Evolutionary conservation across 2,797 vertebrate species (phyloP), one percentile per base, ranked within the genome.

Genomic region (Catharus ustulatus): DNA sequence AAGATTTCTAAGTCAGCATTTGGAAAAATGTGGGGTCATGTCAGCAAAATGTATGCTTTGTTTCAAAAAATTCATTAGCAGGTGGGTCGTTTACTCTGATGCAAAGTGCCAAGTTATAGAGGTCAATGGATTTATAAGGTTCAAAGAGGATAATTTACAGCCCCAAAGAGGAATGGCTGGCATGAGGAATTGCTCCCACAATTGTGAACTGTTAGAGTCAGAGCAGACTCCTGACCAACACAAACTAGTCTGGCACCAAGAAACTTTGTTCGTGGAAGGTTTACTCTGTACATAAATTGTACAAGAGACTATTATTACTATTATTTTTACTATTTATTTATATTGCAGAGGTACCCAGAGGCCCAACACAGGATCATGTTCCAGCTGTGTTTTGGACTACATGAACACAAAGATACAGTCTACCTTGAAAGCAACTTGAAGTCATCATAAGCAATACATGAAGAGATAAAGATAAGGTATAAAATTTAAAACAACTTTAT

Each of bases 11-110:
- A 91, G 46, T 27, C 64, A 81, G 48, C n/a, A 85, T 87, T 85
- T 84, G 76, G 58, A 92, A 94, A 95, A 93, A 84, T 15, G 29
- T 69, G n/a, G 78, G 69, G 54, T 83, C 72, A 59, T 62, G 52
- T 85, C 92, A 84, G 69, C 67, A 89, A 93, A 94, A 87, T 36
- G 8, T 73, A 69, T 87, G 87, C 79, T 90, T 95, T 91, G 62
- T 89, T 94, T 95, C 84, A 93, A 72, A 87, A 96, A 91, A 92
- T 94, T 94, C 84, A 91, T 94, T 96, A 95, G 59, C 92, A 96
- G 92, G 89, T 93, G 87, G 75, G 78, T 84, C 76, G 4, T 85
- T 95, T 94, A 93, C 79, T 91, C 89, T 91, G 82, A 89, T 95
- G 51, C 82, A 84, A 95, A 94, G 62, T 86, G 76, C 73, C 79